Evolutionary conservation across 2,113 vertebrate species (phyloP).

Genomic region (Trematocara unimaculatum): DNA sequence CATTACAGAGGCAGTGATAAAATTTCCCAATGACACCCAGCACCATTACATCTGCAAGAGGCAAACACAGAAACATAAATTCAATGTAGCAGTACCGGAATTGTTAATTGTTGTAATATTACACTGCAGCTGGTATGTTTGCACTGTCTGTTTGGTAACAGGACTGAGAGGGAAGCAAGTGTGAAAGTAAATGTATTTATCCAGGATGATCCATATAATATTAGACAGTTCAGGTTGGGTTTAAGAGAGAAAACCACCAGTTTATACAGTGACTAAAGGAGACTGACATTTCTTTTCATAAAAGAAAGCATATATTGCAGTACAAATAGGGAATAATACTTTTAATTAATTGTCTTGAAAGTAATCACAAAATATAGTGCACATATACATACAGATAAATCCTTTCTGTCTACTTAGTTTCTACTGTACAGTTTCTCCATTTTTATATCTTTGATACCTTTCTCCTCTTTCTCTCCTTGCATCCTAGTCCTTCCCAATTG

Average conservation of each 20-base stretch:
- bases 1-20: conserved; percentile 68
- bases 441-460: background rate
- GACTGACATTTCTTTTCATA: background rate
- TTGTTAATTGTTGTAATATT: conserved; percentile 69
- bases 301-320: background rate
- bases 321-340: background rate
- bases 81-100: conserved; percentile 35
- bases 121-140: conserved; percentile 52
- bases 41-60: conserved; percentile 48
- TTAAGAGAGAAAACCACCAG: background rate
- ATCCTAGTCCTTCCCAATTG: background rate
- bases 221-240: conserved; percentile 20
- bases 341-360: background rate
- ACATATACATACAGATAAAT: background rate
- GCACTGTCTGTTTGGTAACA: background rate
- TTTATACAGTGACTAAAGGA: background rate
- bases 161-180: background rate
- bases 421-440: background rate
- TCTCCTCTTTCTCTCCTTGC: background rate
- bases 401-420: background rate
- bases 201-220: conserved; percentile 21
- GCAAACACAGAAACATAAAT: conserved; percentile 57
- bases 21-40: conserved; percentile 58
- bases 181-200: conserved; percentile 41
- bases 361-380: background rate